phyloP scores from a whole-genome alignment of 2,797 vertebrate genomes.

The Centroberyx gerrardi region DNA sequence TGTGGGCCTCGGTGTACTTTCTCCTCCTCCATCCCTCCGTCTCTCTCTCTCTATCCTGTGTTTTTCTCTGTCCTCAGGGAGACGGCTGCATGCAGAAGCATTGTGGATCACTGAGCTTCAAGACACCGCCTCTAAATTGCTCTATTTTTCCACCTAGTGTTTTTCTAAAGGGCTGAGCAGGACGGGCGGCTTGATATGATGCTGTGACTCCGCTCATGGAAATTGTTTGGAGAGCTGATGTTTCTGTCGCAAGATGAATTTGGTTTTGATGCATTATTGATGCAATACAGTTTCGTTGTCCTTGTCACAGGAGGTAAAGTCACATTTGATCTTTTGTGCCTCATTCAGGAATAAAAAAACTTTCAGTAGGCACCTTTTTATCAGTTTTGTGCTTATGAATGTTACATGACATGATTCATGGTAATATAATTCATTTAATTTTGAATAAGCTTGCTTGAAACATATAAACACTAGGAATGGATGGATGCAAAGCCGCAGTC shows the following conservation, averaged over 20 bases:
- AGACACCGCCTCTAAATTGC: conserved; percentile 66
- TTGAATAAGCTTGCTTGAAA: conserved; percentile 3
- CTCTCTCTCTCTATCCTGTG: conserved; percentile 47
- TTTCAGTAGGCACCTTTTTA: neutral
- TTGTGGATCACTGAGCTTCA: conserved; percentile 83
- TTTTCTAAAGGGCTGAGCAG: conserved; percentile 47
- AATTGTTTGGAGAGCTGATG: conserved; percentile 34
- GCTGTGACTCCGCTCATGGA: conserved; percentile 22
- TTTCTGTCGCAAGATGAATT: conserved; percentile 20
- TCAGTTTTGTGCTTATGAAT: neutral
- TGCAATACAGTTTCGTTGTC: conserved; percentile 35
- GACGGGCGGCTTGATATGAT: conserved; percentile 42
- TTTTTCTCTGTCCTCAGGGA: conserved; percentile 70
- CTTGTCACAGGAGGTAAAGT: conserved; percentile 40
- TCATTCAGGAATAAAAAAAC: neutral
- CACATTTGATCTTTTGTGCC: neutral
- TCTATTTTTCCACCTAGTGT: conserved; percentile 51
- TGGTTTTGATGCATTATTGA: conserved; percentile 55
- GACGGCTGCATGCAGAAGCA: conserved; percentile 66
- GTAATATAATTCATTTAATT: conserved; percentile 16
- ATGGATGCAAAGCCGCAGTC: conserved; percentile 26
- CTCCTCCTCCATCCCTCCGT: conserved; percentile 10
- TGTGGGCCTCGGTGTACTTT: conserved; percentile 12
- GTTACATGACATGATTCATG: conserved; percentile 4
- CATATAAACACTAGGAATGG: conserved; percentile 9